A percentile compares a stretch with the other conserved stretches of the same genome.
Evolutionary conservation across 1,140 invertebrate species (phyloP).

Genomic region (Lordiphosa clarofinis): DNA sequence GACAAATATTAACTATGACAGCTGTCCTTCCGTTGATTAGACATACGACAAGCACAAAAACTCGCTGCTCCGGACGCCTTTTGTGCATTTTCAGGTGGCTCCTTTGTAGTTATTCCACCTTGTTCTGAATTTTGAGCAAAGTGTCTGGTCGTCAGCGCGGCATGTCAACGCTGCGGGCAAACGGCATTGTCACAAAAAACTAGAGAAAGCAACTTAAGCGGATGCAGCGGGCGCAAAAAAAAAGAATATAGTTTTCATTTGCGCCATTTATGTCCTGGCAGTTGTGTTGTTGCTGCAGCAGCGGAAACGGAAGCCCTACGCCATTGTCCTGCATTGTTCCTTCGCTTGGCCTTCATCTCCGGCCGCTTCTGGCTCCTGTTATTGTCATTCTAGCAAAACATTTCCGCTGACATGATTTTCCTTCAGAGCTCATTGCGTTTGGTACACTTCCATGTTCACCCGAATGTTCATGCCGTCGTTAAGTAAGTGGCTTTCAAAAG

Average conservation of each 20-base stretch:
- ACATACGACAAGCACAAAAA: slow-evolving; percentile 1
- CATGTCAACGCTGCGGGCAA: slow-evolving; percentile 42
- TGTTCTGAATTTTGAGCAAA: slow-evolving; percentile 31
- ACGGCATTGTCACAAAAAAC: slow-evolving; percentile 39
- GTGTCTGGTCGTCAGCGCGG: slow-evolving; percentile 51
- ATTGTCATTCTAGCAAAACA: slow-evolving; percentile 55
- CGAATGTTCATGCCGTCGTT: too few species aligned
- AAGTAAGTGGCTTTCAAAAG: too few species aligned
- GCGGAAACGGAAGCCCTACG: slow-evolving; percentile 67
- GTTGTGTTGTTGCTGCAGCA: slow-evolving; percentile 13
- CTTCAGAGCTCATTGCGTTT: slow-evolving; percentile 37
- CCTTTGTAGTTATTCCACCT: slow-evolving; percentile 32
- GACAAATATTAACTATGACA: neutral
- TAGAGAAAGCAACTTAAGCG: slow-evolving; percentile 22
- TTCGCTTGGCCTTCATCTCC: slow-evolving; percentile 34
- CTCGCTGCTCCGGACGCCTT: neutral
- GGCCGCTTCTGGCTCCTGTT: slow-evolving; percentile 40
- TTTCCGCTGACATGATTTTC: slow-evolving; percentile 54
- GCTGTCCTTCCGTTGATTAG: neutral
- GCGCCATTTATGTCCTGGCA: slow-evolving; percentile 43
- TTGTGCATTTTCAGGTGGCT: slow-evolving; percentile 17
- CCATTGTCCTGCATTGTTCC: slow-evolving; percentile 47
- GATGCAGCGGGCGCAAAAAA: slow-evolving; percentile 26
- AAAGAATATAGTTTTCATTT: slow-evolving; percentile 46
- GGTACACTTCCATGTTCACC: slow-evolving; percentile 1